These are phyloP conservation scores for Pachyuromys duprasi DNA, from an alignment of 2,797 vertebrate genomes.

Conservation along the genomic window DNA sequence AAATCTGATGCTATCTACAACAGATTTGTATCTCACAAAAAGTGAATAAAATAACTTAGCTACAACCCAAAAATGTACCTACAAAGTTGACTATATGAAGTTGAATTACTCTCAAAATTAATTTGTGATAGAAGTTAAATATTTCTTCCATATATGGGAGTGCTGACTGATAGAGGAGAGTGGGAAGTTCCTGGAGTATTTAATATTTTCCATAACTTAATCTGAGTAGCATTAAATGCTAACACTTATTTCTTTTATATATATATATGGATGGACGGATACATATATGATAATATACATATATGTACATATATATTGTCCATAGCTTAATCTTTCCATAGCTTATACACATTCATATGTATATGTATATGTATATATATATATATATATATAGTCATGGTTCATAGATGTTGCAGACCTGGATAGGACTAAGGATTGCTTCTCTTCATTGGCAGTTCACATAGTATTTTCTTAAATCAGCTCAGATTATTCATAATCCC, in stretches of 20 bases:
- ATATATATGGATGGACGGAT: neutral
- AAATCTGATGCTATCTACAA: neutral
- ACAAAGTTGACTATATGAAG: neutral
- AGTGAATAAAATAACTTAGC: neutral
- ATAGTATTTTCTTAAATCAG: neutral
- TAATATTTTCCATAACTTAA: neutral
- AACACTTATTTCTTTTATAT: neutral
- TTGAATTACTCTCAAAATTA: neutral
- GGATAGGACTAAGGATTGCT: no score
- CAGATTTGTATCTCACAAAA: neutral
- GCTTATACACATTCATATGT: no score
- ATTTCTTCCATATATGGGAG: neutral
- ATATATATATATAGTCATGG: neutral
- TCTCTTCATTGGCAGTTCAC: neutral
- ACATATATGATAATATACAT: neutral
- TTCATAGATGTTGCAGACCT: neutral
- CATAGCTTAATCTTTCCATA: no score
- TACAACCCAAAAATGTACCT: neutral
- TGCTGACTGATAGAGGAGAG: neutral
- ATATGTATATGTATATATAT: neutral
- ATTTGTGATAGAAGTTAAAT: neutral
- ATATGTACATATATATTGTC: no score
- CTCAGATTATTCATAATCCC: neutral
- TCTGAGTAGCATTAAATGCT: neutral
- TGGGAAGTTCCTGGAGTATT: neutral